Evolutionary conservation across 2,888 invertebrate genomes (phyloP), one percentile per base, ranked within the genome.

Genomic region (Caenorhabditis imperialis): DNA sequence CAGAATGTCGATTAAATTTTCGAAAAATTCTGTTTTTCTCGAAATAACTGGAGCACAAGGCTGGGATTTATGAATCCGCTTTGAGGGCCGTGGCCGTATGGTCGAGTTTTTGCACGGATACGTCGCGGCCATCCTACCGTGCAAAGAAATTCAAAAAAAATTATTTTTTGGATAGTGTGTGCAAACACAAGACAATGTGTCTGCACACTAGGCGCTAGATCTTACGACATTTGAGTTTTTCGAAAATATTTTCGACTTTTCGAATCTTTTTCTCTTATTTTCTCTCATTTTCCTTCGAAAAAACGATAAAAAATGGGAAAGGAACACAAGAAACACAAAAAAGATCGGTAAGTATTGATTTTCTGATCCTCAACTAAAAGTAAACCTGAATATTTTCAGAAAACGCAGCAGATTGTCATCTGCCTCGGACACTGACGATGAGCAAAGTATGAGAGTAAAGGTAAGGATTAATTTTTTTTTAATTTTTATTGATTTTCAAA

Each of bases 241-340:
- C 3, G n/a, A 22, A 10, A 7, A 33, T 16, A 44, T 61, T 61
- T 48, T 25, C 12, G 5, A 23, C 2, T 37, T 38, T 47, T 6
- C 42, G 8, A 16, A 22, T 16, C 12, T 33, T 48, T 8, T 33
- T 23, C 30, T 30, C 30, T 10, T 30, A 7, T 30, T 7, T 30
- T 30, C 10, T 30, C 6, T 10, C 30, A 6, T 6, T 12, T 27
- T 48, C 14, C 10, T 47, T 4, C 12, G 10, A 23, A 27, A 18
- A 27, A 47, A 18, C 47, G 12, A n/a, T 5, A 22, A 27, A 48
- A 30, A 22, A 77, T 73, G 73, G 77, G 70, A 37, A 73, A 60
- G 33, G 70, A 73, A 20, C 55, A 67, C 38, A 67, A 60, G 40
- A 63, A 63, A 33, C 30, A 45, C 30, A 57, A 69, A 47, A 70